These are phyloP conservation scores for Eueremaeus valkanovi DNA, from an alignment of 2,888 invertebrate species.

Conservation along the genomic window DNA sequence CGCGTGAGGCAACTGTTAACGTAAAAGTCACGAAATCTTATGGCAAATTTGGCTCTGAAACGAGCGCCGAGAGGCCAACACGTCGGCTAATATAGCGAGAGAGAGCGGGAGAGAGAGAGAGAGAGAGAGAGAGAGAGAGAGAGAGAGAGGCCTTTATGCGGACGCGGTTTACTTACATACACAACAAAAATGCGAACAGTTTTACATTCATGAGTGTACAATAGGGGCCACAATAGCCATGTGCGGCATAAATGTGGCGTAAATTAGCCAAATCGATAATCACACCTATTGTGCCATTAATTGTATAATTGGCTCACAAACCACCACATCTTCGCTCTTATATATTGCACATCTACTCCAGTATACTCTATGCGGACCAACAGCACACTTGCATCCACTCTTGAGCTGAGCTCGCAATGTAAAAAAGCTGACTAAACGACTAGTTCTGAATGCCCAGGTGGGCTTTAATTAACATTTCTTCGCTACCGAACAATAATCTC, in stretches of 20 bases:
- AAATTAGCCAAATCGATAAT: conserved; percentile 32
- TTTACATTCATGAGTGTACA: too few relatives aligned
- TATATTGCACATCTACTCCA: background rate
- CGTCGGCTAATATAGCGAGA: background rate
- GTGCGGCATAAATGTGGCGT: conserved; percentile 10
- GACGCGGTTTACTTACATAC: too few relatives aligned
- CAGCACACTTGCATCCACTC: too few relatives aligned
- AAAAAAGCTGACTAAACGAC: too few relatives aligned
- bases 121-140: background rate
- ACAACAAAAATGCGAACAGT: too few relatives aligned
- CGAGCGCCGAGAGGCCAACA: conserved; percentile 23
- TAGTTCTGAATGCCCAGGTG: background rate
- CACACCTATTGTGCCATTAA: conserved; percentile 28
- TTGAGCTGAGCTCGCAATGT: too few relatives aligned
- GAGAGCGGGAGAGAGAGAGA: background rate
- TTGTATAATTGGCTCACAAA: conserved; percentile 23
- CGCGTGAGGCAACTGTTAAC: conserved; percentile 35
- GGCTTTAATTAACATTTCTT: conserved; percentile 26
- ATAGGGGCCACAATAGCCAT: background rate
- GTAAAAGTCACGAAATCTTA: conserved; percentile 31
- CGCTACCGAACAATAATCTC: conserved; percentile 20
- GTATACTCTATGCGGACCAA: too few relatives aligned
- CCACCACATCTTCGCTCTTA: background rate
- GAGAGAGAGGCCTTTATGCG: background rate
- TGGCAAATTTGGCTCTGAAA: conserved; percentile 30